phyloP scores from a whole-genome alignment of 2,888 invertebrate genomes.

The Dendrolimus houi region DNA sequence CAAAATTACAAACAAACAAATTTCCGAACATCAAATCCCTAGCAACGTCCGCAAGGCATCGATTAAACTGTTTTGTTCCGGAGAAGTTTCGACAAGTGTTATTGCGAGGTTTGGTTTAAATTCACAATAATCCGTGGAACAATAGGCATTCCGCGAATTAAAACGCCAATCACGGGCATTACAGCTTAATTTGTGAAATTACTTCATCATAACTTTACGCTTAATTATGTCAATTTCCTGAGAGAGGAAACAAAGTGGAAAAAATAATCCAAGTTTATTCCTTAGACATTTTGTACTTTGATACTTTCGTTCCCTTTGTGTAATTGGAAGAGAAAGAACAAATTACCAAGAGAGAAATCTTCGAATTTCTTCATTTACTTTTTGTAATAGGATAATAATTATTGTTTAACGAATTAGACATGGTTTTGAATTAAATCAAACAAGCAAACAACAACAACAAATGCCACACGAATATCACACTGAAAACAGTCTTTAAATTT shows the following conservation, averaged over 20 bases:
- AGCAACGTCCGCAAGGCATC: neutral
- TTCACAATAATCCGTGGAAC: neutral
- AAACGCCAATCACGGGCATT: constrained; percentile 23
- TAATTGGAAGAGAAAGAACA: constrained; percentile 44
- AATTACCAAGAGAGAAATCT: constrained; percentile 35
- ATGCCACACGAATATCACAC: too few relatives aligned
- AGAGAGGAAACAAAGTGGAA: constrained; percentile 26
- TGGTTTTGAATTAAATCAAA: neutral
- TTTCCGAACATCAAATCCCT: neutral
- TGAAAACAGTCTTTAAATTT: too few relatives aligned
- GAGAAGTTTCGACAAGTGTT: neutral
- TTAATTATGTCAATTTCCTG: constrained; percentile 29
- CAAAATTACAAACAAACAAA: neutral
- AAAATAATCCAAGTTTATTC: constrained; percentile 31
- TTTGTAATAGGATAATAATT: constrained; percentile 45
- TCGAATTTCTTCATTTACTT: constrained; percentile 47
- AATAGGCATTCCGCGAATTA: constrained; percentile 12
- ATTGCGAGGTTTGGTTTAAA: neutral
- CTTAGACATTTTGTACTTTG: constrained; percentile 32
- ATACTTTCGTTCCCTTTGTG: constrained; percentile 31
- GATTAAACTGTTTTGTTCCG: neutral
- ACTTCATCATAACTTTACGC: constrained; percentile 29
- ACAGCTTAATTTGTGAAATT: constrained; percentile 30
- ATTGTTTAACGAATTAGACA: constrained; percentile 22
- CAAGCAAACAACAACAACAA: too few relatives aligned